Base-by-base conservation (phyloP, 35 echinoderm and acorn worm genomes). In the Acanthaster planci region DNA sequence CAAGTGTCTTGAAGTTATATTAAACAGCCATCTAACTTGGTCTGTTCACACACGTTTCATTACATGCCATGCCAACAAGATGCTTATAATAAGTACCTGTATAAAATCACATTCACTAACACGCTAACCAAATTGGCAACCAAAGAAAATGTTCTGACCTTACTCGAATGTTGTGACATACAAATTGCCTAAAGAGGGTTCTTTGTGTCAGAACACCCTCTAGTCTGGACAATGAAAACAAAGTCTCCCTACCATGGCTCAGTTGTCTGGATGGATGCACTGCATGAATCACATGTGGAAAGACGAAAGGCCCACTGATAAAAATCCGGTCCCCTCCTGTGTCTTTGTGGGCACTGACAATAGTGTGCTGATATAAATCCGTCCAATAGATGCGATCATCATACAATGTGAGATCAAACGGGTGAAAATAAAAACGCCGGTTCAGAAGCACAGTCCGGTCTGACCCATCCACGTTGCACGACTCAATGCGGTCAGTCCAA, bases 201-300 rank as follows among this genome's bases (percentile, higher is more conserved):
- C 42, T 47, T 47, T 47, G 12, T 6, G 42, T 47, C 42, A 47
- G 12, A 4, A 4, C 42, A 47, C 42, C 42, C 42, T 47, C 42
- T 47, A 12, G 42, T 6, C 42, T 6, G 4, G 42, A 47, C 42
- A 6, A 47, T 12, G 4, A 12, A 47, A 72, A 14, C 8, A 35
- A 31, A 2, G 1, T 14, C 34, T 29, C 17, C 84, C 76, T 76
- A 86, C 84, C 58, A 37, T 36, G 37, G 10, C 36, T 19, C 8
- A 76, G 84, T 64, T 86, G 84, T 17, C 84, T 86, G 14, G 59
- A 67, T 0, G 84, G 84, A 26, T 86, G 84, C 8, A 86, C 84
- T 32, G 76, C 84, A 86, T 86, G 84, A 34, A 86, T 21, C 37
- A 67, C 84, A 47, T 38, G 40, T 15, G 84, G 84, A 31, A 76